Evolutionary conservation across 2,888 invertebrate species (phyloP).

Genomic region (Hypercompe scribonia): DNA sequence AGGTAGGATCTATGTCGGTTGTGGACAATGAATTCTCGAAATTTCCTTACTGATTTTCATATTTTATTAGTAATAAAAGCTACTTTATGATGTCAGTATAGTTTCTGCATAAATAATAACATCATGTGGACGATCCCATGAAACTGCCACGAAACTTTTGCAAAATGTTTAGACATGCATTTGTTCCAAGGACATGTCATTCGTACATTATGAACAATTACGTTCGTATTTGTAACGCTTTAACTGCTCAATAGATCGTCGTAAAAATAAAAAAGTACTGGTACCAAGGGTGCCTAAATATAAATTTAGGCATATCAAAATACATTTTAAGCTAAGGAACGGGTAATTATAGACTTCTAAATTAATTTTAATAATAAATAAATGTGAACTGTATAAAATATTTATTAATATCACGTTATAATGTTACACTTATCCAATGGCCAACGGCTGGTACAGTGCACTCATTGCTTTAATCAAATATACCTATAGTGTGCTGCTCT

Average conservation of each 20-base stretch:
- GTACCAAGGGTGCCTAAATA: no score
- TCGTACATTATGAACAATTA: neutral
- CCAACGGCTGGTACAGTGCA: no score
- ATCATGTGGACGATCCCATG: neutral
- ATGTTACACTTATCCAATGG: no score
- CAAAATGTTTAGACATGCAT: neutral
- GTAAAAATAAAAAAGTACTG: no score
- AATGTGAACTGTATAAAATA: no score
- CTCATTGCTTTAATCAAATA: no score
- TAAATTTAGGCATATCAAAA: no score
- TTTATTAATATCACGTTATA: no score
- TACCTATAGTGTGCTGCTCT: neutral
- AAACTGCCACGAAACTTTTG: slow-evolving; percentile 10
- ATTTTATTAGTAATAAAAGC: neutral
- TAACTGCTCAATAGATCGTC: neutral
- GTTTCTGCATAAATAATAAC: slow-evolving; percentile 7
- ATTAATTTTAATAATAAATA: no score
- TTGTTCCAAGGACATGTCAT: neutral
- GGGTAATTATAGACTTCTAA: no score
- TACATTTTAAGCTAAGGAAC: no score
- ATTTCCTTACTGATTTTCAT: neutral
- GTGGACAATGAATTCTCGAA: neutral
- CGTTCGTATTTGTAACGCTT: neutral
- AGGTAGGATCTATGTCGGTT: no score
- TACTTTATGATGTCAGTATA: neutral